These are phyloP conservation scores for Tetragnatha versicolor DNA, from an alignment of 1,140 invertebrate species.

Conservation along the genomic window DNA sequence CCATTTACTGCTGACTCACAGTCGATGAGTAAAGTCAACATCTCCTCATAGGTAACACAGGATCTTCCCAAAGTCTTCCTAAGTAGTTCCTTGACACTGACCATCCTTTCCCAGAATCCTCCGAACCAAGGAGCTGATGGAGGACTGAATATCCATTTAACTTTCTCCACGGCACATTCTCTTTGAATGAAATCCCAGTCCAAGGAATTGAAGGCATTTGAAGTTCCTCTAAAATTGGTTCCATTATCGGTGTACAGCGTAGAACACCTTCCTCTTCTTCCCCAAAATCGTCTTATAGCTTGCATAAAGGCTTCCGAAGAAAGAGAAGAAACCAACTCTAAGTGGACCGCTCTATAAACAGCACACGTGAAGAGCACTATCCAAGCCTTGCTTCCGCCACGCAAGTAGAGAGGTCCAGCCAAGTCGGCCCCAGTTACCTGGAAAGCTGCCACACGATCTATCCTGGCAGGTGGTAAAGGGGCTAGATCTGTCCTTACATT, in stretches of 20 bases:
- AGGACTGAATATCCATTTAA: too few species aligned
- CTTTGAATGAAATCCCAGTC: conserved; percentile 24
- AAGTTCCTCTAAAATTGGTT: conserved; percentile 63
- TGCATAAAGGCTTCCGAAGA: conserved; percentile 62
- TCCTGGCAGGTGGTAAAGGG: conserved; percentile 7
- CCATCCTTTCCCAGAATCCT: too few species aligned
- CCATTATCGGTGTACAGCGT: conserved; percentile 62
- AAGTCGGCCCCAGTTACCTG: conserved; percentile 24
- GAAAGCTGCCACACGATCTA: background rate
- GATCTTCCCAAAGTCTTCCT: too few species aligned
- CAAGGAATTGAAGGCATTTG: conserved; percentile 6
- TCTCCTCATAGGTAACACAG: too few species aligned
- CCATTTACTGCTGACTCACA: too few species aligned
- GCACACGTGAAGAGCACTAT: conserved; percentile 25
- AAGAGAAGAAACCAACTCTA: conserved; percentile 62
- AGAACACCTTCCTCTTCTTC: conserved; percentile 60
- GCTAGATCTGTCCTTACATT: background rate
- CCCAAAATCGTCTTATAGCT: conserved; percentile 63
- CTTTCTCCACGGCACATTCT: too few species aligned
- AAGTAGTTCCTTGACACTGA: too few species aligned
- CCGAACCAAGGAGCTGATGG: too few species aligned
- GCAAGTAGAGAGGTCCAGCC: conserved; percentile 11
- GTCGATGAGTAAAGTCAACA: too few species aligned
- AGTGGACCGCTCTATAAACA: conserved; percentile 51
- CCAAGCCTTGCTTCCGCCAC: conserved; percentile 25